Base-by-base conservation (phyloP, 2,888 invertebrate genomes). In the Clistopyga incitator region DNA sequence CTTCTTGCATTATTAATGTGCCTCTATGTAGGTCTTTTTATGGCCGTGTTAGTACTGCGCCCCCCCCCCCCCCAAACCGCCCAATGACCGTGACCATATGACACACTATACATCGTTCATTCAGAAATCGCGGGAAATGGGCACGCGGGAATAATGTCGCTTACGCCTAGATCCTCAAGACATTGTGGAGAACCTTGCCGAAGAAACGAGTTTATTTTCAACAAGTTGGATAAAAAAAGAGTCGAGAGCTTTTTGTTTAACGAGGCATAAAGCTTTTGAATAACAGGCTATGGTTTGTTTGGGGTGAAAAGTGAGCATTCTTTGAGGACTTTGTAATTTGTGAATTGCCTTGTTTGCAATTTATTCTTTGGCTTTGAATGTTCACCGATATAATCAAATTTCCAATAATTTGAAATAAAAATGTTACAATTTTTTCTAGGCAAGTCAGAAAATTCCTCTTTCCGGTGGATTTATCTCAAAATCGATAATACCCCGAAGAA, bases 1-100 rank as follows among this genome's bases (percentile, higher is more conserved):
- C 61, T 68, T 65, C 45, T 77, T 83, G 68, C 76, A 83, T 83
- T 64, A 80, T 77, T 83, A 23, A 83, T 29, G 72, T 23, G 61
- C 6, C 45, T 45, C 18, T 23, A 34, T 34, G 56, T 64, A 34
- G 59, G 59, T 20, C 38, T 50, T 64, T 78, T 78, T 47, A 29
- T 18, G 64, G n/a, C 67, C 47, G 50, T 45, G 56, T 54, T 47
- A 18, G 45, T 61, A 47, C 42, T 15, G 52, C n/a, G n/a, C n/a
- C n/a, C n/a, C n/a, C n/a, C n/a, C n/a, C n/a, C n/a, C n/a, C n/a
- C n/a, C n/a, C n/a, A n/a, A n/a, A n/a, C n/a, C n/a, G n/a, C 75
- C 11, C 56, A 38, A 52, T 72, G 71, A 72, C 83, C 83, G 67
- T 83, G 83, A 72, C 76, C 83, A 59, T 29, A 23, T 75, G n/a